Base-by-base conservation (phyloP, 2,113 vertebrate species). In the Chionis minor region DNA sequence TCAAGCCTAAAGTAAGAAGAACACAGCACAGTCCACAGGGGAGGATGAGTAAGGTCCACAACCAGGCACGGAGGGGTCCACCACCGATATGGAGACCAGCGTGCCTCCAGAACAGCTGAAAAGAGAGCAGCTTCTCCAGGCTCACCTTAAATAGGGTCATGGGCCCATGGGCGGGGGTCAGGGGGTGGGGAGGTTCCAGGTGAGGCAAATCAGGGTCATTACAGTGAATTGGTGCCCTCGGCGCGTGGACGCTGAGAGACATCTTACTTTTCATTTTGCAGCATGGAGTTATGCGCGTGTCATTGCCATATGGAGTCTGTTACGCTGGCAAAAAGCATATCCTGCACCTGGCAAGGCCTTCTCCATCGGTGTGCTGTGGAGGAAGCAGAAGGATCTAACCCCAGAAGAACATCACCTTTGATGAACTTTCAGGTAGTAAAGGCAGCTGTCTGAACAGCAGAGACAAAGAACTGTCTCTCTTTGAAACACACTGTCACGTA, bases 121-220 rank as follows among this genome's bases (percentile, higher is more conserved):
- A 63, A n/a, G 0, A 6, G 0, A 13, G 0, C 0, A 10, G 0
- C 0, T 4, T 0, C 5, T 40, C 14, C 16, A 61, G 30, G n/a
- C 28, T 35, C 33, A 61, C 54, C 73, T 80, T 79, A 73, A 85
- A 49, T 59, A 66, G 40, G 14, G 26, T 42, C 18, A 4, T 16
- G 9, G 55, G 51, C 27, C 18, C 10, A 8, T 9, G 23, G 40
- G 62, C 0, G 19, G 35, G 28, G 10, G 15, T 6, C 23, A 26
- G 27, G 27, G 32, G 52, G 32, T n/a, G 59, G 14, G 27, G 33
- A 58, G 12, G 21, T 47, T n/a, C 20, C 52, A 79, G 45, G 17
- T 88, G 23, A 69, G 54, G 42, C 52, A 30, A 55, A 45, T 38
- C 7, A 28, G 55, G 33, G 4, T 61, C 20, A 24, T 40, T 58